phyloP scores from a whole-genome alignment of 2,797 vertebrate species.

The Lacerta bilineata region DNA sequence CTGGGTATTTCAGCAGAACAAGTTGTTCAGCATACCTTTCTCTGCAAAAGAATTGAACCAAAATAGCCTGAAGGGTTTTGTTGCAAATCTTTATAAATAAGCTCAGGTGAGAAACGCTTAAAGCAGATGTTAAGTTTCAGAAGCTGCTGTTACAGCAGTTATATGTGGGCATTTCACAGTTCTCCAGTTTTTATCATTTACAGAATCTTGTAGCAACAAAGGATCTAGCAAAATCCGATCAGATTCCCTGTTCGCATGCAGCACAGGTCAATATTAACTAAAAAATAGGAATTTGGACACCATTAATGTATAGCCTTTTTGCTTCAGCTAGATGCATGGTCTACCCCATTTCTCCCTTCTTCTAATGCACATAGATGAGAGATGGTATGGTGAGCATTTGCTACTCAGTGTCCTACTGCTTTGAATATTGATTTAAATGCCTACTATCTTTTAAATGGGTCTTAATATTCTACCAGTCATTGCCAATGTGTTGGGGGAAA shows the following conservation, averaged over 20 bases:
- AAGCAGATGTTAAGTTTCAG: background rate
- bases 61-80: slow-evolving; percentile 11
- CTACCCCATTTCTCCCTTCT: background rate
- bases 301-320: background rate
- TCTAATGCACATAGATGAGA: background rate
- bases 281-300: background rate
- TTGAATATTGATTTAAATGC: background rate
- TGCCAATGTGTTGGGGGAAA: background rate
- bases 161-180: background rate
- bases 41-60: background rate
- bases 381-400: background rate
- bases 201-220: background rate
- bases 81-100: slow-evolving; percentile 3
- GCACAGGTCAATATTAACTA: background rate
- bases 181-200: background rate
- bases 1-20: background rate
- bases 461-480: background rate
- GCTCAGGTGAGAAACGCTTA: background rate
- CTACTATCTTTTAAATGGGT: background rate
- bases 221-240: background rate
- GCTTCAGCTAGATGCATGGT: background rate
- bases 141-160: background rate
- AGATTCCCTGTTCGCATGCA: background rate
- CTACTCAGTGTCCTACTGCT: background rate
- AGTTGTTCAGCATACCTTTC: background rate